Percentiles rank a stretch among this genome's conserved stretches.
phyloP scores from a whole-genome alignment of 2,797 vertebrate species.

The Esox masquinongy region DNA sequence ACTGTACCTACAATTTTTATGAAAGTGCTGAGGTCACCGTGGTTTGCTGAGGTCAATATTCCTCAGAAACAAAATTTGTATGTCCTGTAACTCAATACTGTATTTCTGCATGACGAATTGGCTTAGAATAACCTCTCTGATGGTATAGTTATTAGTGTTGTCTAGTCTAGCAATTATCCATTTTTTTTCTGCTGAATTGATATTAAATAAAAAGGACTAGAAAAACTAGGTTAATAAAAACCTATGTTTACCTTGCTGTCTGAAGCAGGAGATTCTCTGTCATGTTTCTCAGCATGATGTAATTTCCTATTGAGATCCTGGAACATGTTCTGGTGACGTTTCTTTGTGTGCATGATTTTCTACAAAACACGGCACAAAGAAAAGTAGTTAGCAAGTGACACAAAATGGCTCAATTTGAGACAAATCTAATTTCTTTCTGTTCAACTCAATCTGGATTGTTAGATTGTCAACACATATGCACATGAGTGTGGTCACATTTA shows the following conservation, averaged over 20 bases:
- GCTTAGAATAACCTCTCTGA: constrained; percentile 36
- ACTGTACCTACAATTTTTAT: constrained; percentile 42
- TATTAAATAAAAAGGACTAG: constrained; percentile 25
- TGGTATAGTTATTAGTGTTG: constrained; percentile 5
- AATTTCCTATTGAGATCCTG: constrained; percentile 97
- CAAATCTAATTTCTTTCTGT: not conserved
- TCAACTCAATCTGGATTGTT: not conserved
- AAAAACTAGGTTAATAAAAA: too few species aligned
- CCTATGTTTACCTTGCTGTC: constrained; percentile 88
- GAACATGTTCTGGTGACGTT: constrained; percentile 99
- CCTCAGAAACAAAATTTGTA: constrained; percentile 5
- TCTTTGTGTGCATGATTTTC: constrained; percentile 99
- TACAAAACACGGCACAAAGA: constrained; percentile 50
- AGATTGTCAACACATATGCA: not conserved
- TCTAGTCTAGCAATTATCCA: not conserved
- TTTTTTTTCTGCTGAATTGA: constrained; percentile 18
- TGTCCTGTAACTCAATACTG: not conserved
- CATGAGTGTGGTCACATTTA: not conserved
- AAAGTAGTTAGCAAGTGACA: not conserved
- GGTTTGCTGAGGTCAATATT: constrained; percentile 41
- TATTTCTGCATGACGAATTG: constrained; percentile 1
- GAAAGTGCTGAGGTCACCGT: constrained; percentile 31
- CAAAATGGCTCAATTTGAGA: not conserved
- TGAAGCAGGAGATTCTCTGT: constrained; percentile 89
- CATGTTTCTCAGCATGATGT: constrained; percentile 93